Conservation (phyloP, 2,888 invertebrate genomes). For the Acronicta aceris region DNA sequence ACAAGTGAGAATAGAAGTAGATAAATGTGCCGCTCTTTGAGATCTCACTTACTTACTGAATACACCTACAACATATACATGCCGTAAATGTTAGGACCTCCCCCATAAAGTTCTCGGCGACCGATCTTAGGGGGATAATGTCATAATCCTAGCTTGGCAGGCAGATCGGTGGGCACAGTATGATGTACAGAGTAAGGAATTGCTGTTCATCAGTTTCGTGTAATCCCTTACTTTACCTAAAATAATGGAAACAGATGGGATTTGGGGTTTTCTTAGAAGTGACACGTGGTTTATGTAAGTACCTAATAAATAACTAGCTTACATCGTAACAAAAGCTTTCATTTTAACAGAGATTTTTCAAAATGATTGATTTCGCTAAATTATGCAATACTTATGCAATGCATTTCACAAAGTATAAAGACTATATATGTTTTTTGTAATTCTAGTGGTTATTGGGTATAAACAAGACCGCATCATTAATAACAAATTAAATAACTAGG, state of each 20-base stretch:
- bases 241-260: conserved; percentile 7
- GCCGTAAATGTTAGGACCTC: conserved; percentile 10
- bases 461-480: conserved; percentile 20
- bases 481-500: conserved; percentile 16
- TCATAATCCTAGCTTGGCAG: conserved; percentile 54
- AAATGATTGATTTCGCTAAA: too few relatives aligned
- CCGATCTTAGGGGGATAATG: conserved; percentile 48
- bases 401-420: background rate
- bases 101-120: conserved; percentile 38
- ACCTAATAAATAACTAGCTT: too few relatives aligned
- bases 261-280: conserved; percentile 5
- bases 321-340: background rate
- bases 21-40: conserved; percentile 46
- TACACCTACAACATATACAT: conserved; percentile 13
- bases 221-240: conserved; percentile 34
- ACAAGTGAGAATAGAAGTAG: conserved; percentile 36
- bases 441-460: conserved; percentile 1
- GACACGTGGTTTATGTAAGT: background rate
- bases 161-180: conserved; percentile 47
- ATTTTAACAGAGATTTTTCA: too few relatives aligned
- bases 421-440: background rate
- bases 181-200: conserved; percentile 28
- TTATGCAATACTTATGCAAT: too few relatives aligned
- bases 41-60: conserved; percentile 44
- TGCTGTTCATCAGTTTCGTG: conserved; percentile 39